These are phyloP conservation scores for Rhinella marina DNA, from an alignment of 2,797 vertebrate genomes.

Conservation along the genomic window DNA sequence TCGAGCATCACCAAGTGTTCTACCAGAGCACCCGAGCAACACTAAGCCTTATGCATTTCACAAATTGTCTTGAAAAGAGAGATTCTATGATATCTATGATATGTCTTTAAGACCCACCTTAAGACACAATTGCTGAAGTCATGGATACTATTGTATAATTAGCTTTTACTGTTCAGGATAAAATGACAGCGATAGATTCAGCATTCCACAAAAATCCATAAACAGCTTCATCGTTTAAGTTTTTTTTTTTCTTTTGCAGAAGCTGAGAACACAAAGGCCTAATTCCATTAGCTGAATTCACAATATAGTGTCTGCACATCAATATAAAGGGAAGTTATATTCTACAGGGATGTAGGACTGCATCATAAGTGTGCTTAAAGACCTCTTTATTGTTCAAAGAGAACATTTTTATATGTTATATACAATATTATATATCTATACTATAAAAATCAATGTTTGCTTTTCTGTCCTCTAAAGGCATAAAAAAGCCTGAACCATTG, in stretches of 20 bases:
- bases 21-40: too few relatives aligned
- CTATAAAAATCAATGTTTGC: too few relatives aligned
- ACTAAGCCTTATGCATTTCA: slow-evolving; percentile 65
- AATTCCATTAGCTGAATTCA: slow-evolving; percentile 41
- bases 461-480: too few relatives aligned
- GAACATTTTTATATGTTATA: not conserved
- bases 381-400: not conserved
- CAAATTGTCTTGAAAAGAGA: slow-evolving; percentile 63
- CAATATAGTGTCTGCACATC: slow-evolving; percentile 18
- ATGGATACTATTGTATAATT: slow-evolving; percentile 62
- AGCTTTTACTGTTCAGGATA: slow-evolving; percentile 65
- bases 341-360: not conserved
- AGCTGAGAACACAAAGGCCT: slow-evolving; percentile 38
- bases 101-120: slow-evolving; percentile 64
- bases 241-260: slow-evolving; percentile 45
- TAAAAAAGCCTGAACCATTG: too few relatives aligned
- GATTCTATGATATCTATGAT: slow-evolving; percentile 56
- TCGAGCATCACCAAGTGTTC: too few relatives aligned
- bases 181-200: slow-evolving; percentile 69
- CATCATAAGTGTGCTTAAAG: not conserved
- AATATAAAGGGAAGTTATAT: not conserved
- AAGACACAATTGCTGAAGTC: slow-evolving; percentile 50
- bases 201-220: slow-evolving; percentile 59
- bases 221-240: slow-evolving; percentile 53
- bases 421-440: too few relatives aligned